Evolutionary conservation across 2,113 vertebrate genomes (phyloP).

Genomic region (Siniperca chuatsi): DNA sequence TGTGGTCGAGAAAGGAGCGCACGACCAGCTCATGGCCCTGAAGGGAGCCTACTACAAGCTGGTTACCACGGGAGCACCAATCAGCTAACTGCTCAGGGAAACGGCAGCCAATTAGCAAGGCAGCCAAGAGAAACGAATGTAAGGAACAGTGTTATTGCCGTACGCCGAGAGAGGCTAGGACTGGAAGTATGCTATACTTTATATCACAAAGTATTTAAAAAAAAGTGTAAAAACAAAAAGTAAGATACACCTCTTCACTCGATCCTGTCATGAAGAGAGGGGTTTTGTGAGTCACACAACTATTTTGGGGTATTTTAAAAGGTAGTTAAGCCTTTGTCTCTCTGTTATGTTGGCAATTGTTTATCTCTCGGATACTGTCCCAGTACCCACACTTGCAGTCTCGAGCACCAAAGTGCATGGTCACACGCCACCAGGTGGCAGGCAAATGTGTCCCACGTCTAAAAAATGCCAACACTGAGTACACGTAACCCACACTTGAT

Average conservation of each 20-base stretch:
- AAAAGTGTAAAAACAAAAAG: background rate
- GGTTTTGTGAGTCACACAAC: background rate
- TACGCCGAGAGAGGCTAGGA: background rate
- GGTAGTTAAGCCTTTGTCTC: background rate
- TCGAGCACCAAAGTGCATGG: background rate
- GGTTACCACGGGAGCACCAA: constrained; percentile 86
- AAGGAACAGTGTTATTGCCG: background rate
- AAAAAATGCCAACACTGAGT: background rate
- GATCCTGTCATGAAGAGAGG: background rate
- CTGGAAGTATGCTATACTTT: background rate
- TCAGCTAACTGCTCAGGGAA: constrained; percentile 78
- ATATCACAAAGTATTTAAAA: background rate
- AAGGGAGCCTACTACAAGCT: constrained; percentile 87
- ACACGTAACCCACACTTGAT: background rate
- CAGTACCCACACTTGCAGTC: no score
- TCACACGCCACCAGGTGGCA: background rate
- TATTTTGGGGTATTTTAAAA: background rate
- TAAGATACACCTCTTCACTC: constrained; percentile 1
- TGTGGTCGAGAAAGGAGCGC: constrained; percentile 83
- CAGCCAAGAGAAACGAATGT: background rate
- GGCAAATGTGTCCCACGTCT: background rate
- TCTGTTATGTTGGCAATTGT: background rate
- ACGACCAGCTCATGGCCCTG: constrained; percentile 84
- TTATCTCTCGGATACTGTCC: background rate
- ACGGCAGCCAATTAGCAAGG: background rate